A percentile compares a stretch with the other conserved stretches of the same genome.
phyloP scores from a whole-genome alignment of 2,113 vertebrate genomes.

The Pygathrix nemaeus region DNA sequence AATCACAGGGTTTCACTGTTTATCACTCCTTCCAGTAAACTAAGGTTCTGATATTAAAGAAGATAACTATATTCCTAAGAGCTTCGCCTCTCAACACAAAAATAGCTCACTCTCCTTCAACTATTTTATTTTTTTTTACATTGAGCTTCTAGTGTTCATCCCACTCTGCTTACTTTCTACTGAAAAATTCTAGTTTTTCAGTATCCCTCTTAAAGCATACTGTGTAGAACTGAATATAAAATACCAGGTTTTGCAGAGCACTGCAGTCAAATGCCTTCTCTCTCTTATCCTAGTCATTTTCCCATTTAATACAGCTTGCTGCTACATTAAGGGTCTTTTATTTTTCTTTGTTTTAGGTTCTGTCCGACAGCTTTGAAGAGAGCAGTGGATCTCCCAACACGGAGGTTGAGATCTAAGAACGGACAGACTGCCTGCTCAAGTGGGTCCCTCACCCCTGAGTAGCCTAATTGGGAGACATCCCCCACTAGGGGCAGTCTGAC shows the following conservation, averaged over 20 bases:
- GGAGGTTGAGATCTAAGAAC: too few species aligned
- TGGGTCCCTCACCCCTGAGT: too few species aligned
- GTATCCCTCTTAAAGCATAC: not conserved
- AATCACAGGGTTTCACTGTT: not conserved
- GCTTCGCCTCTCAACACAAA: not conserved
- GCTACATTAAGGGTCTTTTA: rapidly evolving
- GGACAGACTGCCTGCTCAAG: too few species aligned
- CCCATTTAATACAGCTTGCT: too few species aligned
- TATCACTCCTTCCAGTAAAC: not conserved
- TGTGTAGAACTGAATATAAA: not conserved
- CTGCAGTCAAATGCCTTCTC: rapidly evolving
- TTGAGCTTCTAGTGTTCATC: too few species aligned
- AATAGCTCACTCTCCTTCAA: not conserved
- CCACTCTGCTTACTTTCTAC: not conserved
- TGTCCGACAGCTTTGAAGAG: too few species aligned
- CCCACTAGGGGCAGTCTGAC: too few species aligned
- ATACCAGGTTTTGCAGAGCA: not conserved
- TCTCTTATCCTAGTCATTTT: not conserved
- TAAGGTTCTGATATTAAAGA: not conserved
- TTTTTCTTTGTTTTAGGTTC: not conserved
- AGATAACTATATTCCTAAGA: not conserved
- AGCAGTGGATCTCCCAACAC: too few species aligned
- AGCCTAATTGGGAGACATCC: too few species aligned
- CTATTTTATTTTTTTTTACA: not conserved
- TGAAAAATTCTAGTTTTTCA: too few species aligned